phyloP scores from a whole-genome alignment of 2,797 vertebrate species.

The Pipistrellus pipistrellus region DNA sequence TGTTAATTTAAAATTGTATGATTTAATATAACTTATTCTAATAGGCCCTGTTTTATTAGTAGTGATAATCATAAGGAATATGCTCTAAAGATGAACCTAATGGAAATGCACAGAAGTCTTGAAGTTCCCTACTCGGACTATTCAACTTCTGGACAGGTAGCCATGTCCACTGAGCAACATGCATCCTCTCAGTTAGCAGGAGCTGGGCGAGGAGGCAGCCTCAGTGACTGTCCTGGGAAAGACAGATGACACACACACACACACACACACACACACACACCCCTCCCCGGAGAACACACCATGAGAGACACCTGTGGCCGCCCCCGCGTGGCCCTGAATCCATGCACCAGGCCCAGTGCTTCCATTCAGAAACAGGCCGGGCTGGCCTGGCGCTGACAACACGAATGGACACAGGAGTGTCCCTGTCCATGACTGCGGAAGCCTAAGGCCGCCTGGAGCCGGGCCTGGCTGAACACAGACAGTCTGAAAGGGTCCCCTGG shows the following conservation, averaged over 20 bases:
- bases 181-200: slow-evolving; percentile 2
- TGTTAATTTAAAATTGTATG: neutral
- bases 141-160: slow-evolving; percentile 4
- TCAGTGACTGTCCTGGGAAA: slow-evolving; percentile 10
- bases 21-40: neutral
- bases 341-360: neutral
- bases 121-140: neutral
- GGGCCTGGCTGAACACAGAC: neutral
- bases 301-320: neutral
- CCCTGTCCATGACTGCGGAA: neutral
- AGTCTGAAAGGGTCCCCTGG: neutral
- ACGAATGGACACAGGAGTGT: neutral
- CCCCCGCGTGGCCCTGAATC: neutral
- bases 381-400: neutral
- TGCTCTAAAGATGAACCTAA: neutral
- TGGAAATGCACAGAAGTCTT: neutral
- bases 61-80: neutral
- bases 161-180: neutral
- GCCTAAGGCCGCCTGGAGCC: neutral
- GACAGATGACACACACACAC: too few relatives aligned
- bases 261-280: too few relatives aligned
- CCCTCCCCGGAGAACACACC: too few relatives aligned
- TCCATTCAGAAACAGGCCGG: neutral
- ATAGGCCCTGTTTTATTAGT: neutral
- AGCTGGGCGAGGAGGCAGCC: neutral